Conservation (phyloP, 2,888 invertebrate genomes). For the Patella caerulea region DNA sequence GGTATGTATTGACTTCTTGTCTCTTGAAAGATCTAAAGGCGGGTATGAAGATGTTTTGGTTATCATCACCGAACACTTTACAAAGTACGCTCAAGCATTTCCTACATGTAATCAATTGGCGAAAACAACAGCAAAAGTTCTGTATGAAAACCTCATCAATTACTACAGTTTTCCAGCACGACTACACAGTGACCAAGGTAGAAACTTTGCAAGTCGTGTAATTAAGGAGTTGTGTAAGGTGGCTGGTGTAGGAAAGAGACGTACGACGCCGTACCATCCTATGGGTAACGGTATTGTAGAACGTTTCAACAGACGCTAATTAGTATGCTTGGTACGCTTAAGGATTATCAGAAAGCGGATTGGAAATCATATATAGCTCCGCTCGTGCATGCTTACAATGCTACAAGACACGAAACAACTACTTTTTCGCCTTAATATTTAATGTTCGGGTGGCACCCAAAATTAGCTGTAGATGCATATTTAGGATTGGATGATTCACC, state of each 20-base stretch:
- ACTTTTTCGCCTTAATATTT: not conserved
- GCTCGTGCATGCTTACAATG: not conserved
- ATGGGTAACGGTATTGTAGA: not conserved
- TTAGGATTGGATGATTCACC: not conserved
- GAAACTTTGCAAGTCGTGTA: not conserved
- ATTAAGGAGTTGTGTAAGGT: slow-evolving; percentile 13
- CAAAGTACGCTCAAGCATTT: slow-evolving; percentile 25
- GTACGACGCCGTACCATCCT: not conserved
- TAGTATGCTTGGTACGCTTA: not conserved
- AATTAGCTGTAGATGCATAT: not conserved
- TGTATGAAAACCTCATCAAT: not conserved
- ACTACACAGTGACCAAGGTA: not conserved
- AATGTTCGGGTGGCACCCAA: not conserved
- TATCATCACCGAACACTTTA: slow-evolving; percentile 23
- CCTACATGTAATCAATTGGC: slow-evolving; percentile 31
- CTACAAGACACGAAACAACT: not conserved
- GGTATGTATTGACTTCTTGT: too few relatives aligned
- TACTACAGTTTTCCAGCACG: not conserved
- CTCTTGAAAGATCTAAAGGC: slow-evolving; percentile 20
- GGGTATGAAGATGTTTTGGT: slow-evolving; percentile 18
- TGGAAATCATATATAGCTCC: not conserved
- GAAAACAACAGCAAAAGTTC: not conserved
- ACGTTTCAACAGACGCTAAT: not conserved
- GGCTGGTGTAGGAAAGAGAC: slow-evolving; percentile 15
- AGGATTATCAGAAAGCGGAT: not conserved